Conservation (phyloP, 2,888 invertebrate genomes). For the Amiota communis region DNA sequence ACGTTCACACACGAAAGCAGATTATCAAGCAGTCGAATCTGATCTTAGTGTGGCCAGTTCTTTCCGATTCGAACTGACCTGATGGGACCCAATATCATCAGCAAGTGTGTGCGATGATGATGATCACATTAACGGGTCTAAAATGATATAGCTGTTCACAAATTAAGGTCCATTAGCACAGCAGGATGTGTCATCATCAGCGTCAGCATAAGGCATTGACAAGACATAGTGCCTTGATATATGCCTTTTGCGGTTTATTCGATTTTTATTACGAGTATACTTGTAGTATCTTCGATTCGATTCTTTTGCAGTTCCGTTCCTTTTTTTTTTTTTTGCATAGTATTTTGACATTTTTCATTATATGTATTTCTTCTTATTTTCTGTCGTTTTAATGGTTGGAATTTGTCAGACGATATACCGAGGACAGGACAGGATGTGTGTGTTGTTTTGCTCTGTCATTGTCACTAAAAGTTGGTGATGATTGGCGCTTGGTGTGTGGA, state of each 20-base stretch:
- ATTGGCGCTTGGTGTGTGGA: conserved; percentile 2
- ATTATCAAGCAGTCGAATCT: conserved; percentile 5
- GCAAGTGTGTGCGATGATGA: conserved; percentile 52
- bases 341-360: conserved; percentile 18
- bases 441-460: neutral
- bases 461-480: neutral
- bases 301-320: neutral
- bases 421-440: conserved; percentile 1
- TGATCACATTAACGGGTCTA: conserved; percentile 63
- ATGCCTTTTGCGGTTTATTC: conserved; percentile 10
- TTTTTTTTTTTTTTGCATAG: neutral
- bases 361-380: neutral
- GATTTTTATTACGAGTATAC: neutral
- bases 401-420: conserved; percentile 2
- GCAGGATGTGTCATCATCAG: conserved; percentile 66
- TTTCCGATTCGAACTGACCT: neutral
- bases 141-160: conserved; percentile 67
- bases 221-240: conserved; percentile 11
- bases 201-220: neutral
- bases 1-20: neutral
- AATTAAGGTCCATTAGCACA: conserved; percentile 70
- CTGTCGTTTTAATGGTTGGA: conserved; percentile 25
- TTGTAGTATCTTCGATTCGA: no score
- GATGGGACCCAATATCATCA: conserved; percentile 40
- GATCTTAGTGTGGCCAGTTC: no score